phyloP scores from a whole-genome alignment of 2,888 invertebrate genomes.

The Eueremaeus valkanovi region DNA sequence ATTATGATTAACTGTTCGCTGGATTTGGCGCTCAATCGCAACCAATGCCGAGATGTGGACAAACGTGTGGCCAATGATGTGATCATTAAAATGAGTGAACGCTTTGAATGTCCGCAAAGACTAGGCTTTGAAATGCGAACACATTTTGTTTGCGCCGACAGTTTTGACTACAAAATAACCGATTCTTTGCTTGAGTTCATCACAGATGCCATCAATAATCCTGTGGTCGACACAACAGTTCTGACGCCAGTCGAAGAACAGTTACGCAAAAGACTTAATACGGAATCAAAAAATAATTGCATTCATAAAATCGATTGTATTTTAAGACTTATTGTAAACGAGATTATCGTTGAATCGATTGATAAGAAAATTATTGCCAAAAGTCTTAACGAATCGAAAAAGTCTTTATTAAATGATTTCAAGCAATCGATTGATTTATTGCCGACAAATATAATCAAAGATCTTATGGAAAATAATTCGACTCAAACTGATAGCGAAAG shows the following conservation, averaged over 20 bases:
- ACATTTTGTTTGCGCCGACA: neutral
- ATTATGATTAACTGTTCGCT: conserved; percentile 3
- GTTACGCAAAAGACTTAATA: neutral
- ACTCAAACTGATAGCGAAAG: neutral
- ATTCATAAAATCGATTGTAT: conserved; percentile 15
- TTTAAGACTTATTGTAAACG: neutral
- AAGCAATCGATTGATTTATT: neutral
- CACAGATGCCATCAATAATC: neutral
- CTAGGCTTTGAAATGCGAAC: neutral
- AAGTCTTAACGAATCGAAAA: conserved; percentile 7
- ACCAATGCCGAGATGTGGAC: neutral
- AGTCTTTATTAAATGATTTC: neutral
- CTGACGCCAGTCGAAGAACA: neutral
- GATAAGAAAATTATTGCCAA: neutral
- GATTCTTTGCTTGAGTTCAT: neutral
- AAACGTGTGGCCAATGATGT: neutral
- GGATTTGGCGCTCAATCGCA: neutral
- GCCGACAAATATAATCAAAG: neutral
- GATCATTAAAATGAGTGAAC: neutral
- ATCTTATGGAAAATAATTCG: neutral
- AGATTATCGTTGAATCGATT: neutral
- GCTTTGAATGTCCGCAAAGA: neutral
- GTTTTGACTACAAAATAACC: neutral
- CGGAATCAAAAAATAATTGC: neutral
- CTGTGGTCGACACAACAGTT: neutral